Conservation (phyloP, 2,888 invertebrate genomes). For the Apodemia hepburni region DNA sequence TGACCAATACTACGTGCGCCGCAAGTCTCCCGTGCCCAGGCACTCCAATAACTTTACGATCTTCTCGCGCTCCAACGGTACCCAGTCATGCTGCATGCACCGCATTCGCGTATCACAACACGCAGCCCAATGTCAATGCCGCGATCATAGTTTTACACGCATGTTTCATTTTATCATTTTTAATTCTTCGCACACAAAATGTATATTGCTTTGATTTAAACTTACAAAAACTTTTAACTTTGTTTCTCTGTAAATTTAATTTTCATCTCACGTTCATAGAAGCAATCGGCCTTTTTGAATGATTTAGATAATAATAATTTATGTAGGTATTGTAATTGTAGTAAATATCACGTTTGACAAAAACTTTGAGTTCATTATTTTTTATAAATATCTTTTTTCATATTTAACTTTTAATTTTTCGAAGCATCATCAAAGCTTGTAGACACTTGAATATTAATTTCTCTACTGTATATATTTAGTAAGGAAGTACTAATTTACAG, state of each 20-base stretch:
- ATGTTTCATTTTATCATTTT: slow-evolving; percentile 20
- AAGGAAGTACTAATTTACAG: too few species aligned
- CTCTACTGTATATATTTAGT: too few species aligned
- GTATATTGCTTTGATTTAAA: slow-evolving; percentile 17
- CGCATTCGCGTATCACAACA: slow-evolving; percentile 22
- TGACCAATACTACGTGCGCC: slow-evolving; percentile 75
- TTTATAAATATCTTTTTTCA: background rate
- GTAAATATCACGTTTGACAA: background rate
- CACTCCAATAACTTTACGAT: slow-evolving; percentile 67
- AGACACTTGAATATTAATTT: too few species aligned
- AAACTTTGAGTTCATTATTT: background rate
- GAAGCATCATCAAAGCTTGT: too few species aligned
- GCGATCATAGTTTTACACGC: slow-evolving; percentile 41
- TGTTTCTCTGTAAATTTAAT: background rate
- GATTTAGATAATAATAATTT: background rate
- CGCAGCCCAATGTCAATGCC: slow-evolving; percentile 57
- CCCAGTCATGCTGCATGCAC: slow-evolving; percentile 39
- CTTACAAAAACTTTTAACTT: slow-evolving; percentile 11
- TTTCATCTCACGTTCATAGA: background rate
- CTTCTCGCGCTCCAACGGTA: slow-evolving; percentile 72
- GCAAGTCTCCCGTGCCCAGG: slow-evolving; percentile 71
- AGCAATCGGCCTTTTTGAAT: background rate
- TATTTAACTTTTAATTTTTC: background rate
- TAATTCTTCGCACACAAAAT: slow-evolving; percentile 17
- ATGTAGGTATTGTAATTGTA: background rate